A percentile compares a stretch with the other conserved stretches of the same genome.
These are phyloP conservation scores for Salvelinus alpinus DNA, from an alignment of 2,113 vertebrate genomes.

Conservation along the genomic window DNA sequence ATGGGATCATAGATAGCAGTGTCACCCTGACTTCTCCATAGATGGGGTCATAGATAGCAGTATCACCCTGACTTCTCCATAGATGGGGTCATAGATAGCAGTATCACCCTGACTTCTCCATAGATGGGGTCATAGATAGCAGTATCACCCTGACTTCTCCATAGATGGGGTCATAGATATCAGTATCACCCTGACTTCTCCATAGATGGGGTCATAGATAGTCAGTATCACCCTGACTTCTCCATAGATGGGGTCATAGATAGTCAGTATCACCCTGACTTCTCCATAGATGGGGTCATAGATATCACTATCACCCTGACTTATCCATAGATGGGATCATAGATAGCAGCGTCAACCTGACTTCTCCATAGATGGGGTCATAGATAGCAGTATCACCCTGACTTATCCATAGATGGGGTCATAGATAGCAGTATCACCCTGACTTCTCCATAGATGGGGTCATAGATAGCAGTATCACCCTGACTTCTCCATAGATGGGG, in stretches of 20 bases:
- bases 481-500: not conserved
- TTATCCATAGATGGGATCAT: too few species aligned
- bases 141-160: not conserved
- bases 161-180: not conserved
- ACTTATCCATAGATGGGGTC: not conserved
- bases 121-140: not conserved
- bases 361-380: not conserved
- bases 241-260: not conserved
- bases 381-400: too few species aligned
- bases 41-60: not conserved
- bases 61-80: not conserved
- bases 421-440: too few species aligned
- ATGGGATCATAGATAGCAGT: not conserved
- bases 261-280: too few species aligned
- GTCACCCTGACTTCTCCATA: too few species aligned
- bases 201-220: not conserved
- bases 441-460: too few species aligned
- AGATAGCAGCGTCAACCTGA: not conserved
- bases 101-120: too few species aligned
- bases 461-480: not conserved
- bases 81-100: not conserved
- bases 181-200: too few species aligned
- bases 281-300: too few species aligned
- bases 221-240: not conserved
- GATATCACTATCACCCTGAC: too few species aligned